Evolutionary conservation across 2,113 vertebrate genomes (phyloP), one percentile per base, ranked within the genome.

Genomic region (Xiphophorus couchianus): DNA sequence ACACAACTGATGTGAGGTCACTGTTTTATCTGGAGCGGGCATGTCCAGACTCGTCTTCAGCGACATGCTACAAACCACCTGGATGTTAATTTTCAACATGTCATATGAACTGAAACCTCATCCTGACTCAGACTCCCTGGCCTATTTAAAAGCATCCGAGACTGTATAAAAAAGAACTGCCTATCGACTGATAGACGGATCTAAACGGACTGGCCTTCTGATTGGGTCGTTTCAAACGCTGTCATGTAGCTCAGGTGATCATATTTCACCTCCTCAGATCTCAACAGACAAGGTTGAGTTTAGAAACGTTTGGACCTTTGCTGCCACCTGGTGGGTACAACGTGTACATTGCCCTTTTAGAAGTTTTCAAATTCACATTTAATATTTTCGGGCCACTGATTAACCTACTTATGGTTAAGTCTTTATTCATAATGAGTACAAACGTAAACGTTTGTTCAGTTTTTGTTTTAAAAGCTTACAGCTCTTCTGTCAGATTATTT

Each of bases 301-400:
- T 61, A 66, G 31, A 19, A 61, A 81, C 71, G 4, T n/a, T 27
- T 73, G 66, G 69, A 13, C 13, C 30, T 81, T 58, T 87, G 80
- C 69, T 79, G 85, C 80, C 93, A 31, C 76, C 91, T 85, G 44
- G 82, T 85, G 92, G 15, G 1, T 13, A 48, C 1, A 68, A 28
- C 8, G 11, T 37, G 35, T 37, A 3, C 35, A 37, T 37, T 0
- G 10, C 35, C 35, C 35, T 37, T 11, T 37, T 37, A 37, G 35
- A 2, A 11, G 35, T 37, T 37, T 37, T 37, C 35, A 37, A 11
- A 11, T 37, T 37, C 35, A 37, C 19, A 22, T 54, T 54, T 25
- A 6, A 54, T 25, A 19, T 2, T 54, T 54, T 19, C 1, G 19
- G 17, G 6, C 6, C 22, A 2, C 42, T 17, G 15, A 44, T 17